Base-by-base conservation (phyloP, 1,140 invertebrate genomes). In the Drosophila bifasciata region DNA sequence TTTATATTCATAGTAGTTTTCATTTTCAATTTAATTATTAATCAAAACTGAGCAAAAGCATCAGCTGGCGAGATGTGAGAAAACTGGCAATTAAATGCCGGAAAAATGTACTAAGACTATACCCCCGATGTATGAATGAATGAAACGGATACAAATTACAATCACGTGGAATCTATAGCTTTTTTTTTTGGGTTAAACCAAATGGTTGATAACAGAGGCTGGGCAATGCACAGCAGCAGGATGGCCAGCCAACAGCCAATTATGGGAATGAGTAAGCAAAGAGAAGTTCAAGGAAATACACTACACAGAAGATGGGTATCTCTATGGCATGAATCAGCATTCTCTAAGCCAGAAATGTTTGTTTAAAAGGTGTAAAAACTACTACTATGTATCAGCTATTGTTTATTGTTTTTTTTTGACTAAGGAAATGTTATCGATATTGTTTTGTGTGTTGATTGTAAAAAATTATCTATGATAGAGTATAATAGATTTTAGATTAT, bases 51-150 rank as follows among this genome's bases (percentile, higher is more conserved):
- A 48, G 75, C 75, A 78, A 68, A 62, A 52, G 57, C n/a, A n/a
- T n/a, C n/a, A n/a, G n/a, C 43, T 52, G 67, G 16, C 81, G 48
- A 39, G 48, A 39, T 86, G 76, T 70, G 68, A 67, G 67, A 76
- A 75, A 86, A 71, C 57, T 59, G 40, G 53, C 67, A 86, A 85
- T 85, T 85, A 85, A 68, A 78, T 70, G 63, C 74, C 79, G 63
- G 69, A 81, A 86, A 86, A 88, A 80, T 46, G 51, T 51, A 48
- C 46, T 11, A 36, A 36, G 53, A 28, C 32, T 28, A 3, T 21
- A 62, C 25, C 11, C 36, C 50, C 5, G 3, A 76, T 53, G 49
- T 56, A 58, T 59, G 52, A 71, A 76, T 36, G 48, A 68, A 28
- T 41, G 46, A 58, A 61, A 41, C 53, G 56, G 28, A 32, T 46